Conservation (phyloP, 2,797 vertebrate species). For the Melanotaenia pygmaea region DNA sequence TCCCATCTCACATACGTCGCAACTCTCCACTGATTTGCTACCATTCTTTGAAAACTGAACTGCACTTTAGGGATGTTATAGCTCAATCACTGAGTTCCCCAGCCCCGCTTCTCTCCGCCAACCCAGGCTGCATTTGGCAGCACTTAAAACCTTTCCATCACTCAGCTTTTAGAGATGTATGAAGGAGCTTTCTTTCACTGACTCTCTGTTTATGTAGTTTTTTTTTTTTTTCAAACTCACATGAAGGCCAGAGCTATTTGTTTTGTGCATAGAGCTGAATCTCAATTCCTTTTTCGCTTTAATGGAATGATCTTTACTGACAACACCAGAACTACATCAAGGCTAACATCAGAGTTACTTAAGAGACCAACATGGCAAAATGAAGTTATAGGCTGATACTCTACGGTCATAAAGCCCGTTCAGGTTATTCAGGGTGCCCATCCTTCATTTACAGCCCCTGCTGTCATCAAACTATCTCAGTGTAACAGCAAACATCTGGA, state of each 20-base stretch:
- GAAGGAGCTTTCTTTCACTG: slow-evolving; percentile 22
- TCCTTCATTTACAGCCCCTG: too few relatives aligned
- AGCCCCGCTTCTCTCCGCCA: neutral
- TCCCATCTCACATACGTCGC: slow-evolving; percentile 17
- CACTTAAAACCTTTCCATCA: slow-evolving; percentile 53
- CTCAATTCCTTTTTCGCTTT: slow-evolving; percentile 3
- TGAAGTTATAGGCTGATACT: neutral
- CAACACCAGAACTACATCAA: slow-evolving; percentile 29
- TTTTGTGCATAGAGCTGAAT: slow-evolving; percentile 19
- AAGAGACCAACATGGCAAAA: slow-evolving; percentile 24
- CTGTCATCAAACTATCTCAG: too few relatives aligned
- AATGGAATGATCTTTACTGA: slow-evolving; percentile 41
- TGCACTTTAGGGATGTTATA: slow-evolving; percentile 56
- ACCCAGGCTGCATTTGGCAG: slow-evolving; percentile 45
- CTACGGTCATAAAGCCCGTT: too few relatives aligned
- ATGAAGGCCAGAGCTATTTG: slow-evolving; percentile 36
- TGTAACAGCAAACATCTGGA: too few relatives aligned
- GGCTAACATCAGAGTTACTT: slow-evolving; percentile 21
- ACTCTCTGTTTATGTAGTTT: slow-evolving; percentile 18
- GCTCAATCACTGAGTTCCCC: slow-evolving; percentile 10
- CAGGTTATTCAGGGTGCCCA: too few relatives aligned
- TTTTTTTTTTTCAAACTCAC: neutral
- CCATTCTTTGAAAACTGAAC: slow-evolving; percentile 34
- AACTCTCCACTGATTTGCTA: slow-evolving; percentile 19
- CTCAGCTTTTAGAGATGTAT: slow-evolving; percentile 48